Conservation (phyloP, 2,113 vertebrate genomes). For the Vombatus ursinus region DNA sequence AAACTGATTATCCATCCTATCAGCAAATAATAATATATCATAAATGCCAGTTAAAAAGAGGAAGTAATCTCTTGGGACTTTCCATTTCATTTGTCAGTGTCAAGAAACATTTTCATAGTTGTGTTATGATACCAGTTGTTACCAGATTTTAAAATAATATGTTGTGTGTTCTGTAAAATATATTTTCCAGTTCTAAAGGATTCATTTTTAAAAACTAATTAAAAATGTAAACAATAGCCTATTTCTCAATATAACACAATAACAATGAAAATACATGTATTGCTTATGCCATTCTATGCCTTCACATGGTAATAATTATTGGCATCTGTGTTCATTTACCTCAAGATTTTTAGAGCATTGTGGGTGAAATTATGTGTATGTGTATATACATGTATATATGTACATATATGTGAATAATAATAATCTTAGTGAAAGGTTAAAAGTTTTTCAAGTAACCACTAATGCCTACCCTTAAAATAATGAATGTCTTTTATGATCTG, state of each 20-base stretch:
- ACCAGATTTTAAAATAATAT: constrained; percentile 40
- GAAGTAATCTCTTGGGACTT: constrained; percentile 13
- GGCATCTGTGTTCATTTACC: constrained; percentile 14
- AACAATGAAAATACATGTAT: neutral
- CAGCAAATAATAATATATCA: neutral
- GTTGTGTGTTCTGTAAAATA: neutral
- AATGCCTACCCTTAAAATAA: constrained; percentile 26
- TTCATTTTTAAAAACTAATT: constrained; percentile 29
- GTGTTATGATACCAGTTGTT: neutral
- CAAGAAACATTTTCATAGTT: neutral
- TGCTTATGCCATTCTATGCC: constrained; percentile 15
- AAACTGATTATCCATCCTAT: neutral
- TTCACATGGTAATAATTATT: constrained; percentile 9
- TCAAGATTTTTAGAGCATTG: constrained; percentile 29
- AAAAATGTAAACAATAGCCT: constrained; percentile 14
- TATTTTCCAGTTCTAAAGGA: neutral
- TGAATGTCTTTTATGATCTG: constrained; percentile 2
- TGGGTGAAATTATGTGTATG: neutral
- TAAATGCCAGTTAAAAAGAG: neutral
- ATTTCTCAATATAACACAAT: constrained; percentile 5
- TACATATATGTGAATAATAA: neutral
- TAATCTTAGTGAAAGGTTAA: constrained; percentile 19
- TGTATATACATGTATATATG: too few relatives aligned
- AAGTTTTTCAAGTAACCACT: constrained; percentile 36
- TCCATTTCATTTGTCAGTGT: constrained; percentile 39